Evolutionary conservation across 1,140 invertebrate species (phyloP).

Genomic region (Drosophila saltans): DNA sequence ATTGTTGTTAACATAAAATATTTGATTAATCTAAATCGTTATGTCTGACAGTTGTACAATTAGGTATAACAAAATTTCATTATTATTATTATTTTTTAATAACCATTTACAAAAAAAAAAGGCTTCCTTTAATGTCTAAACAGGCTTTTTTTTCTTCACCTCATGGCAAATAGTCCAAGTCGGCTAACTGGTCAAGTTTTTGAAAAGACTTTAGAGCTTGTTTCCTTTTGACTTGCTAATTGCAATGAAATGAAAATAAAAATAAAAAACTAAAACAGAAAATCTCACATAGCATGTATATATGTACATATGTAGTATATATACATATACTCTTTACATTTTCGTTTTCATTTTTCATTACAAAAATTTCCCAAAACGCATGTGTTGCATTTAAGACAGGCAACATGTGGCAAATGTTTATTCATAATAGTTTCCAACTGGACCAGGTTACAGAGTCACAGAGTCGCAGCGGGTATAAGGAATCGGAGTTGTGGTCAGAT

Average conservation of each 20-base stretch:
- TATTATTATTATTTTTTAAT: constrained; percentile 2
- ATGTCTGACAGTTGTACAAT: neutral
- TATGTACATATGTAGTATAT: no score
- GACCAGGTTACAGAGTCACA: constrained; percentile 21
- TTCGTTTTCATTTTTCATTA: constrained; percentile 47
- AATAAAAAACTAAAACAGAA: constrained; percentile 24
- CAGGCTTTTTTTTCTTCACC: constrained; percentile 4
- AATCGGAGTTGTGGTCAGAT: constrained; percentile 14
- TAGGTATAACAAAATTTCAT: no score
- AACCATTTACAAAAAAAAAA: constrained; percentile 10
- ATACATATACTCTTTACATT: constrained; percentile 23
- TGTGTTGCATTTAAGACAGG: constrained; percentile 58
- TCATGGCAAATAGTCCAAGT: neutral
- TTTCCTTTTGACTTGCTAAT: constrained; percentile 51
- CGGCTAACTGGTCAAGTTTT: constrained; percentile 24
- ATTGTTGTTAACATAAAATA: neutral
- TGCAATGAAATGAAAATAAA: constrained; percentile 48
- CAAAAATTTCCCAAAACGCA: constrained; percentile 39
- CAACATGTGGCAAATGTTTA: constrained; percentile 72
- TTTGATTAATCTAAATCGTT: no score
- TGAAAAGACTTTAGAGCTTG: constrained; percentile 33
- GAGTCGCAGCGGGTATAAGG: constrained; percentile 1
- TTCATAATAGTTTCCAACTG: constrained; percentile 66
- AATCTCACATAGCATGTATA: constrained; percentile 29
- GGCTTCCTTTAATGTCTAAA: constrained; percentile 9